Evolutionary conservation across 2,113 vertebrate genomes (phyloP), one percentile per base, ranked within the genome.

Genomic region (Semnornis frantzii): DNA sequence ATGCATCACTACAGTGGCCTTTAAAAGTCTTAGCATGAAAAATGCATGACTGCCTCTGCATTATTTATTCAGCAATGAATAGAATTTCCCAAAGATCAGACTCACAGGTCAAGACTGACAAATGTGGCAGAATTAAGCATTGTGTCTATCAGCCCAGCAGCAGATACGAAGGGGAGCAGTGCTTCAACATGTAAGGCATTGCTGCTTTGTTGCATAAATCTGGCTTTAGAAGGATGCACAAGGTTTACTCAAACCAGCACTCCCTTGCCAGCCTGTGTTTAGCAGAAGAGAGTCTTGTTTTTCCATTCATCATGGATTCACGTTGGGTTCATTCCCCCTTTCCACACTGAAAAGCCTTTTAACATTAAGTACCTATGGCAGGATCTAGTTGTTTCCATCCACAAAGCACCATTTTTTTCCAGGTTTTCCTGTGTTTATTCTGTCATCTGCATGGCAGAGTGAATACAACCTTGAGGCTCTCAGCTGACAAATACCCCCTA

Each of bases 1-100:
- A 96, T 94, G 95, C 92, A 95, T 95, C 95, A 75, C 91, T 96
- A 94, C 97, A 95, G 96, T 94, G 91, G 94, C 96, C 96, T 96
- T 96, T 97, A 86, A 96, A 95, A 96, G 79, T 72, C 92, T 93
- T 84, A 80, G 70, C 86, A 96, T 96, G 96, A 96, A 97, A 97
- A 94, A 97, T 96, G 95, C 95, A 96, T 97, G 95, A 89, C 86
- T 85, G 68, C 16, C 94, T 86, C 94, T 97, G 91, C 92, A 97
- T 97, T 97, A 96, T 97, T 97, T 94, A 96, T 94, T 50, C 88
- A 52, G 73, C 82, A 94, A 96, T 90, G 93, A 96, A 96, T 79
- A 93, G 93, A 93, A 95, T 92, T 94, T 96, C 87, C 89, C 44
- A 3, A 62, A 73, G 90, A 97, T 96, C 92, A 88, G 86, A 77